Evolutionary conservation across 2,888 invertebrate species (phyloP).

Genomic region (Cephalotes varians): DNA sequence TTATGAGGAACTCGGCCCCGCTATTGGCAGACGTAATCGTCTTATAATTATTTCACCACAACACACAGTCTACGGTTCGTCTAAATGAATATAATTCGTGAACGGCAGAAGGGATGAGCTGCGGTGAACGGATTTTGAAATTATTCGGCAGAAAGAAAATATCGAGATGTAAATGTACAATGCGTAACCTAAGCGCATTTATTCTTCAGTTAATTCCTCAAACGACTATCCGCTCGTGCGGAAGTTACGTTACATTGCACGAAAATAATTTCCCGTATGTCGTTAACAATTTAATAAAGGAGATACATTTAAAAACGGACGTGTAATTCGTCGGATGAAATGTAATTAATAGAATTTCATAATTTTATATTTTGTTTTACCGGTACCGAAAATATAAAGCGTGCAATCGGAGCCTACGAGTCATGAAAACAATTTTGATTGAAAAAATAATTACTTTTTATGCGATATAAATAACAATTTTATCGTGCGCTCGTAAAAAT

Average conservation of each 20-base stretch:
- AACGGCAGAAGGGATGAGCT: neutral
- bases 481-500: neutral
- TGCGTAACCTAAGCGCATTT: conserved; percentile 25
- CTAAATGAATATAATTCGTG: conserved; percentile 20
- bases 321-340: conserved; percentile 7
- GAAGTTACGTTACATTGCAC: conserved; percentile 17
- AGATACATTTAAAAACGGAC: conserved; percentile 25
- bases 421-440: conserved; percentile 14
- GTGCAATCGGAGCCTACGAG: neutral
- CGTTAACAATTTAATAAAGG: conserved; percentile 42
- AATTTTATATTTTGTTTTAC: conserved; percentile 26
- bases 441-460: conserved; percentile 27
- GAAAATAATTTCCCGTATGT: conserved; percentile 31
- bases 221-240: conserved; percentile 30
- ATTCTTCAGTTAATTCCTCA: conserved; percentile 41
- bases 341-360: conserved; percentile 25
- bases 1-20: conserved; percentile 21
- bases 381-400: neutral
- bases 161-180: neutral
- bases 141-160: neutral
- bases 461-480: conserved; percentile 15
- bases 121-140: conserved; percentile 2
- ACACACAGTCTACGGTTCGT: neutral
- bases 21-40: conserved; percentile 41
- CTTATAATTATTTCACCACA: conserved; percentile 48